phyloP scores from a whole-genome alignment of 2,888 invertebrate species.

The Spicauda simplicius region DNA sequence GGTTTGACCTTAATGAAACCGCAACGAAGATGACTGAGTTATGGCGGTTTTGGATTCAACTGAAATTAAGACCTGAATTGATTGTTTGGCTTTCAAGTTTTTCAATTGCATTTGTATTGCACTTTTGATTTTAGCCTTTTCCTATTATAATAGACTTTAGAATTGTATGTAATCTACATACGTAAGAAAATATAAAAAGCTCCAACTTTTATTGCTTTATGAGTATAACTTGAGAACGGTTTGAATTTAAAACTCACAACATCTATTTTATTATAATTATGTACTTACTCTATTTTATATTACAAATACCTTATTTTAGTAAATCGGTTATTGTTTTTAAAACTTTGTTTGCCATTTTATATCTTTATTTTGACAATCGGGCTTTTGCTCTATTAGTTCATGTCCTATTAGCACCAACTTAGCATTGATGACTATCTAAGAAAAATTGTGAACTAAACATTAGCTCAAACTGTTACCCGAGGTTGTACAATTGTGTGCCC shows the following conservation, averaged over 20 bases:
- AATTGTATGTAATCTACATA: neutral
- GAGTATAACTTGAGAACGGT: no score
- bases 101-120: neutral
- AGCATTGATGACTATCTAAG: neutral
- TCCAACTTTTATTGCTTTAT: no score
- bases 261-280: no score
- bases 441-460: neutral
- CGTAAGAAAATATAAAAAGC: no score
- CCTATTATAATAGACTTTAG: neutral
- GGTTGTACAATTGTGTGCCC: neutral
- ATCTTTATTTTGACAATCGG: no score
- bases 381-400: no score
- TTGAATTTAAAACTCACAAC: no score
- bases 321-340: no score
- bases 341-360: no score
- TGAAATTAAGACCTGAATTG: constrained; percentile 7
- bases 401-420: no score
- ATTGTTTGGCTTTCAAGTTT: neutral
- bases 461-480: neutral
- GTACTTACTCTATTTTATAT: no score
- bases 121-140: neutral
- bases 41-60: neutral
- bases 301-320: no score
- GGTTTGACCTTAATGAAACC: neutral
- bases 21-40: constrained; percentile 5